Evolutionary conservation across 2,113 vertebrate species (phyloP).

Genomic region (Corvus hawaiiensis): DNA sequence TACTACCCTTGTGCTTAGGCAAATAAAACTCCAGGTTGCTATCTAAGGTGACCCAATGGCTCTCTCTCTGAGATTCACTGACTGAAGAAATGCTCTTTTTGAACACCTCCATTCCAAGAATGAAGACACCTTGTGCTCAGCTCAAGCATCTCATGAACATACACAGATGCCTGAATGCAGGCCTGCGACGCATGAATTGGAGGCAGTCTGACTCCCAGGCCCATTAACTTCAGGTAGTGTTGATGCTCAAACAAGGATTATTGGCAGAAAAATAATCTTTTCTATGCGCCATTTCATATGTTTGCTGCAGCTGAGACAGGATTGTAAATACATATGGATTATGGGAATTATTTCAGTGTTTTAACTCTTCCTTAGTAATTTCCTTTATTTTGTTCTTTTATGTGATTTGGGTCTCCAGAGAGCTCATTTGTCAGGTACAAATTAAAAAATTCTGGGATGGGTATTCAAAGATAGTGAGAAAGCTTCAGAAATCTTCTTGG

Average conservation of each 20-base stretch:
- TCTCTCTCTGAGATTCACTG: not conserved
- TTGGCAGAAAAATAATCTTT: not conserved
- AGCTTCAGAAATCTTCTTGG: not conserved
- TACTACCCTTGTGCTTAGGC: not conserved
- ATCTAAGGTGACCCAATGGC: not conserved
- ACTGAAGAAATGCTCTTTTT: not conserved
- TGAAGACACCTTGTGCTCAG: not conserved
- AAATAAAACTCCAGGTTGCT: not conserved
- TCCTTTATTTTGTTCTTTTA: not conserved
- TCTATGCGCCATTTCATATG: not conserved
- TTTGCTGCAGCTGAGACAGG: not conserved
- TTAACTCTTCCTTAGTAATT: not conserved
- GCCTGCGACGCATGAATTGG: fast-evolving
- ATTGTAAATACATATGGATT: not conserved
- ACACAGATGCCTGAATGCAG: not conserved
- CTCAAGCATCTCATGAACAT: not conserved
- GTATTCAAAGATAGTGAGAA: not conserved
- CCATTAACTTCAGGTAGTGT: not conserved
- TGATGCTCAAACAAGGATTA: not conserved
- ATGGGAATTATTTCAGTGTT: not conserved
- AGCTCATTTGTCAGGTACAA: not conserved
- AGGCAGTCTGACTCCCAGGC: not conserved
- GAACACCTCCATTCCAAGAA: not conserved
- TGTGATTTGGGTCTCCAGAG: not conserved
- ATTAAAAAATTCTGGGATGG: not conserved